phyloP scores from a whole-genome alignment of 2,113 vertebrate genomes.

The Malurus melanocephalus region DNA sequence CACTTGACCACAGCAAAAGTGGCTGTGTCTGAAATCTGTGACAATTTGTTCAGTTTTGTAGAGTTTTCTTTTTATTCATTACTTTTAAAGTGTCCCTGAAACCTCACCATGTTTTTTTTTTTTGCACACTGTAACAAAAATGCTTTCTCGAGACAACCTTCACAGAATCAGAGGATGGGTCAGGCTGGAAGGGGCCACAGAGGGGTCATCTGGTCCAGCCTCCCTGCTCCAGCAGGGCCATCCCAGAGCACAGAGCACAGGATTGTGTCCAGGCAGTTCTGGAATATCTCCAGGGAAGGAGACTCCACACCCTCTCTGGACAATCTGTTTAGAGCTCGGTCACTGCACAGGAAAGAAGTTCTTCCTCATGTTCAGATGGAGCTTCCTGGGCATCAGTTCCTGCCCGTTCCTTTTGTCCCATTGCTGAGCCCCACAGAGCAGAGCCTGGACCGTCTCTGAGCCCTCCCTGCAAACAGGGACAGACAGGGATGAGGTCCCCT shows the following conservation, averaged over 20 bases:
- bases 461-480: not conserved
- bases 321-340: not conserved
- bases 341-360: not conserved
- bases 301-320: not conserved
- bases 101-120: not conserved
- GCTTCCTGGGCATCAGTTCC: not conserved
- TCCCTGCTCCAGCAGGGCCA: not conserved
- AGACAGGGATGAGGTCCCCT: too few species aligned
- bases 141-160: not conserved
- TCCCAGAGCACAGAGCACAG: not conserved
- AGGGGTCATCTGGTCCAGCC: not conserved
- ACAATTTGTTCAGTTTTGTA: not conserved
- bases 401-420: rapidly evolving
- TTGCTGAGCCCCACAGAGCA: rapidly evolving
- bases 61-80: not conserved
- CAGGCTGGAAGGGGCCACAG: not conserved
- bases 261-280: rapidly evolving
- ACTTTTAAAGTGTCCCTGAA: not conserved
- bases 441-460: not conserved
- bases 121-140: not conserved
- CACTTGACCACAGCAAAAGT: not conserved
- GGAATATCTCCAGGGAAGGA: not conserved
- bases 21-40: not conserved
- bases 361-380: not conserved
- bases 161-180: not conserved